Percentiles rank a stretch among this genome's conserved stretches.
Conservation (phyloP, 2,888 invertebrate species). For the Heliconius aoede region DNA sequence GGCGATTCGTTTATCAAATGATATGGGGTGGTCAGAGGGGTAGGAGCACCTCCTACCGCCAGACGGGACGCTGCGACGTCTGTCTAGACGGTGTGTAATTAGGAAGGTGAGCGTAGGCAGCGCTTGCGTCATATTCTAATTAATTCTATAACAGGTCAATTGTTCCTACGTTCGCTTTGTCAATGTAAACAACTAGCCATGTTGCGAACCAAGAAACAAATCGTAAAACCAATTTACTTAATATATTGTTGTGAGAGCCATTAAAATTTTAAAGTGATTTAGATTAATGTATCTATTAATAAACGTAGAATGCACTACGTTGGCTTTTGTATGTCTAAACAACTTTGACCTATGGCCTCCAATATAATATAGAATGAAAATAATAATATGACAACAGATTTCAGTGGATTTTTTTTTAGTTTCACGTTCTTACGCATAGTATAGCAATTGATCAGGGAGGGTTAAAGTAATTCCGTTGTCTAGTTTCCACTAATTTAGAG, state of each 20-base stretch:
- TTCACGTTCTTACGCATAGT: background rate
- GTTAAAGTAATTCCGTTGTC: background rate
- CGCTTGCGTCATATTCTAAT: constrained; percentile 66
- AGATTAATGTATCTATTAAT: background rate
- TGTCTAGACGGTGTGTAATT: constrained; percentile 79
- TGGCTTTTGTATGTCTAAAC: background rate
- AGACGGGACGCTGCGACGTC: constrained; percentile 66
- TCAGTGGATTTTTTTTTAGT: background rate
- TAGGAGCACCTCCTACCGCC: constrained; percentile 62
- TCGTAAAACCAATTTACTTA: background rate
- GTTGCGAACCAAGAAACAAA: background rate
- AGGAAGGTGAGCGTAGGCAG: constrained; percentile 79
- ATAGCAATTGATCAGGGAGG: background rate
- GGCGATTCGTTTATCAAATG: constrained; percentile 53
- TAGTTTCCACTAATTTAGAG: background rate
- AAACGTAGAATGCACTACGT: background rate
- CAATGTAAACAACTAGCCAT: constrained; percentile 5
- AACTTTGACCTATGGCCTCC: background rate
- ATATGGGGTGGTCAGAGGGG: constrained; percentile 54
- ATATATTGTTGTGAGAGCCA: background rate
- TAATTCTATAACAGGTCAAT: constrained; percentile 61
- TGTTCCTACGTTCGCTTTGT: constrained; percentile 44
- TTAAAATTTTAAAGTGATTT: no score
- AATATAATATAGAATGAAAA: background rate
- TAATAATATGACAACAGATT: background rate